Conservation (phyloP, 2,888 invertebrate genomes). For the Oegoconia quadripuncta region DNA sequence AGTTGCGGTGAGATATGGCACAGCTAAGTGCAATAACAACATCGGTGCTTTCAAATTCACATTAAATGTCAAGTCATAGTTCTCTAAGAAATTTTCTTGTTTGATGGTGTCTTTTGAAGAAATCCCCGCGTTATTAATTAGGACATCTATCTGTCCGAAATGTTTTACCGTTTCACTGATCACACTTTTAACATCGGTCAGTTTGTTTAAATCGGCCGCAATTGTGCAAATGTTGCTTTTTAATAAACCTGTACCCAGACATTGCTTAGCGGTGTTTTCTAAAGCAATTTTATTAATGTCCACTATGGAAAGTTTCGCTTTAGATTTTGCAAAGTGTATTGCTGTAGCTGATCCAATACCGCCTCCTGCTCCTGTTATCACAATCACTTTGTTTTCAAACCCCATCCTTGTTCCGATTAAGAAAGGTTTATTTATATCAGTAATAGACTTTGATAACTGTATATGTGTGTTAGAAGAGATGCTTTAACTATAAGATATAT, state of each 20-base stretch:
- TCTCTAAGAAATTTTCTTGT: constrained; percentile 1
- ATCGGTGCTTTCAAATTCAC: constrained; percentile 14
- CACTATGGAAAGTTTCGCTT: constrained; percentile 1
- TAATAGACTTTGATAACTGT: too few relatives aligned
- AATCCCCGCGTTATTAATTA: constrained; percentile 18
- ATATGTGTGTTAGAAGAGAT: too few relatives aligned
- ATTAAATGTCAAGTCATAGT: constrained; percentile 11
- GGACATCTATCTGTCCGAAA: constrained; percentile 6
- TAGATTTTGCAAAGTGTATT: background rate
- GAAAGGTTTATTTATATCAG: too few relatives aligned
- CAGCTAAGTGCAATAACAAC: constrained; percentile 9
- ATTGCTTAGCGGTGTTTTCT: background rate
- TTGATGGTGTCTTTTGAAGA: constrained; percentile 1
- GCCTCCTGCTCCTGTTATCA: constrained; percentile 16
- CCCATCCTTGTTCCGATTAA: too few relatives aligned
- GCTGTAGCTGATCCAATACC: constrained; percentile 11
- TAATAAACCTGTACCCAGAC: background rate
- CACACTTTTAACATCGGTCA: background rate
- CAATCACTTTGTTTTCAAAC: too few relatives aligned
- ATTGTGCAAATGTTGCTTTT: background rate
- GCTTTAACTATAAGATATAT: too few relatives aligned
- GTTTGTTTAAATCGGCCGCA: background rate
- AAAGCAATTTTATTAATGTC: background rate
- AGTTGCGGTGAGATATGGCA: constrained; percentile 9
- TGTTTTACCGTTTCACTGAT: background rate